Evolutionary conservation across 2,797 vertebrate species (phyloP).

Genomic region (Lacerta viridis): DNA sequence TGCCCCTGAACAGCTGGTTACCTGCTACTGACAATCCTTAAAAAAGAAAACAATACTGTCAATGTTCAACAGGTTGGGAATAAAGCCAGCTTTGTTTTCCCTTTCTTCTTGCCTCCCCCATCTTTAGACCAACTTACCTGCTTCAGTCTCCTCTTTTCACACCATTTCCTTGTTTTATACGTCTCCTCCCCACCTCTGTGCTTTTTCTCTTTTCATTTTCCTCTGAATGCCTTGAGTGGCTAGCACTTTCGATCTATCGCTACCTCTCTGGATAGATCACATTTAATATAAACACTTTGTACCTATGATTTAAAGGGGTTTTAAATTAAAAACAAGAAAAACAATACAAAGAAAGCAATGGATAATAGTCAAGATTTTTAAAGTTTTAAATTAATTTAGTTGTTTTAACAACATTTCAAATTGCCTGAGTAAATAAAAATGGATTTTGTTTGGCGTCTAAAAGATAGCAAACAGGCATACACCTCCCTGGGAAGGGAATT

Average conservation of each 20-base stretch:
- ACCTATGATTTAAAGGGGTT: background rate
- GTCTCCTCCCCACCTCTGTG: background rate
- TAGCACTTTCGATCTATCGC: background rate
- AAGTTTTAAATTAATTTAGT: background rate
- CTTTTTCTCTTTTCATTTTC: background rate
- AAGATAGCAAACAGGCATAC: background rate
- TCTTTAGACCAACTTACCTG: background rate
- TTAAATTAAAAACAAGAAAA: background rate
- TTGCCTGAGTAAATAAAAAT: background rate
- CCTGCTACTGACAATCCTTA: no score
- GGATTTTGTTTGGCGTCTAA: background rate
- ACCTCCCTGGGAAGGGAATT: background rate
- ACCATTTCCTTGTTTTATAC: background rate
- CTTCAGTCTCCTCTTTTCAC: background rate
- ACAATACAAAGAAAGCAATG: background rate
- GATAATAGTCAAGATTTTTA: background rate
- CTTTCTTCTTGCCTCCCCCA: background rate
- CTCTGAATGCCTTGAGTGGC: background rate
- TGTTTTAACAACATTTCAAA: background rate
- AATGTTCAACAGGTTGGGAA: background rate
- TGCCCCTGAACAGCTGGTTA: no score
- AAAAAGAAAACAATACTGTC: no score
- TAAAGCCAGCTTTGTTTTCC: background rate
- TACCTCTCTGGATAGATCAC: background rate
- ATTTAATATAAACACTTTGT: background rate